phyloP scores from a whole-genome alignment of 2,113 vertebrate genomes.

The Chelonoidis abingdonii region DNA sequence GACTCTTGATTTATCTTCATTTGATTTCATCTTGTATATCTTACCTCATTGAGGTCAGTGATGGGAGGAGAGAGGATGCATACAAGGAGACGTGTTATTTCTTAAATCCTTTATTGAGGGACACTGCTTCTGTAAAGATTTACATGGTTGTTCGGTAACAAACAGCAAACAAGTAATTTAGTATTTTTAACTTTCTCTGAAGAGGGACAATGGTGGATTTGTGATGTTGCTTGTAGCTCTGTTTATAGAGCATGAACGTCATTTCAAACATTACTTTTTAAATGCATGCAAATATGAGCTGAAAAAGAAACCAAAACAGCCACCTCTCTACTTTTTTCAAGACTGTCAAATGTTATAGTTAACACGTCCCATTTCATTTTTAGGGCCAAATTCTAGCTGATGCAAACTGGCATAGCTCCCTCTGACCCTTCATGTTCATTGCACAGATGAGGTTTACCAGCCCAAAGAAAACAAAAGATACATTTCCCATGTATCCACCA shows the following conservation, averaged over 20 bases:
- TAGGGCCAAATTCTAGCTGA: not conserved
- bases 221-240: not conserved
- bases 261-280: not conserved
- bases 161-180: not conserved
- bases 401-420: not conserved
- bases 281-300: not conserved
- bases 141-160: not conserved
- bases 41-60: not conserved
- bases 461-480: not conserved
- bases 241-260: not conserved
- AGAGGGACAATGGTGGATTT: not conserved
- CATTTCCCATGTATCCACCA: not conserved
- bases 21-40: not conserved
- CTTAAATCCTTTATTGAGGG: not conserved
- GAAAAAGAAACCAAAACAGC: not conserved
- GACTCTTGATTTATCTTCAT: not conserved
- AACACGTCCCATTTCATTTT: not conserved
- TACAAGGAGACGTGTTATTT: not conserved
- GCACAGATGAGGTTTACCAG: not conserved
- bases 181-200: not conserved
- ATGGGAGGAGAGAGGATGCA: not conserved
- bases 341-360: not conserved
- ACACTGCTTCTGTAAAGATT: not conserved
- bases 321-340: not conserved
- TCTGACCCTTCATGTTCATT: not conserved